phyloP scores from a whole-genome alignment of 2,797 vertebrate genomes.

The Hephaestus fuliginosus region DNA sequence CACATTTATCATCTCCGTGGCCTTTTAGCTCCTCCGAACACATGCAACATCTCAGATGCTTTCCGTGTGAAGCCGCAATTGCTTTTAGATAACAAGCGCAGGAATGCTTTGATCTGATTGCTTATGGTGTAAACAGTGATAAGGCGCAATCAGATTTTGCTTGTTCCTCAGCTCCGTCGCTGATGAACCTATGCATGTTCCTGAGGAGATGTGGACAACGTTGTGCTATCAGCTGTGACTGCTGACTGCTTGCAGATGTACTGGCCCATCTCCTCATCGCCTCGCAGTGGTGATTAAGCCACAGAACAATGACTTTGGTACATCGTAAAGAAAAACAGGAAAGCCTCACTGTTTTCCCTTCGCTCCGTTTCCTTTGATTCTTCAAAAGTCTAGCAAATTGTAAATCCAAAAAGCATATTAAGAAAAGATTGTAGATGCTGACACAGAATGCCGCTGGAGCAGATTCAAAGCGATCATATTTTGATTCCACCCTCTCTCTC shows the following conservation, averaged over 20 bases:
- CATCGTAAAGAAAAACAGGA: conserved; percentile 52
- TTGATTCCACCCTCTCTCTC: conserved; percentile 11
- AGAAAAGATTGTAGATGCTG: conserved; percentile 5
- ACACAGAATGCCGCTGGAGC: conserved; percentile 40
- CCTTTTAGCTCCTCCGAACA: conserved; percentile 45
- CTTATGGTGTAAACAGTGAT: conserved; percentile 49
- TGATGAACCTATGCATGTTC: conserved; percentile 14
- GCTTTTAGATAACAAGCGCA: conserved; percentile 61
- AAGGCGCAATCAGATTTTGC: conserved; percentile 51
- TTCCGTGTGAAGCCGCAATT: conserved; percentile 60
- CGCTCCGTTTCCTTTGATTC: conserved; percentile 41
- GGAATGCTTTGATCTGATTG: conserved; percentile 69
- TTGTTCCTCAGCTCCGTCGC: conserved; percentile 25
- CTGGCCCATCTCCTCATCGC: conserved; percentile 40
- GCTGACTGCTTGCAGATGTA: conserved; percentile 77
- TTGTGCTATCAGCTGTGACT: conserved; percentile 33
- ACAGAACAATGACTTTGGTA: conserved; percentile 59
- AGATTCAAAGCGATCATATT: conserved; percentile 45
- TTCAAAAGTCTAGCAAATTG: conserved; percentile 33
- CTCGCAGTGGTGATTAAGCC: conserved; percentile 55
- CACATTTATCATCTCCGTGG: conserved; percentile 37
- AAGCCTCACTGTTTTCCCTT: conserved; percentile 32
- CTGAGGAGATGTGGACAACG: neutral
- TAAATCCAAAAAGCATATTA: conserved; percentile 50
- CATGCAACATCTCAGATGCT: conserved; percentile 53